phyloP scores from a whole-genome alignment of 92 coral and sea anemone species.

The Paragorgia papillata region DNA sequence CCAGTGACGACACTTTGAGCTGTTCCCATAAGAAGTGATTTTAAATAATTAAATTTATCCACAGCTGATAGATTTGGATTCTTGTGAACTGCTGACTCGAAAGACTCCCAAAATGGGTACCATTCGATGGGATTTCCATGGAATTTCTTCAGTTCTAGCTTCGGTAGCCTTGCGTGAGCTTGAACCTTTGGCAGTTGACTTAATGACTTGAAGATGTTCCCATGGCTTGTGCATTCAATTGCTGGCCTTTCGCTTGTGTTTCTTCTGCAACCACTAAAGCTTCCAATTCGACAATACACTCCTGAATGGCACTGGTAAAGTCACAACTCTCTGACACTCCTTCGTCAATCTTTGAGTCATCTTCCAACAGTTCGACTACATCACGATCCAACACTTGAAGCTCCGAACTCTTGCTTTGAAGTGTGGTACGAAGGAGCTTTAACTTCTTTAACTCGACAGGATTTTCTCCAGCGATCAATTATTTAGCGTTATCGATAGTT shows the following conservation, averaged over 20 bases:
- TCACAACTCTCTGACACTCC: conserved; percentile 31
- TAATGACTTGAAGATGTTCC: conserved; percentile 4
- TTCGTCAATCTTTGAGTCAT: conserved; percentile 10
- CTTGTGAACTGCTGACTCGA: conserved; percentile 20
- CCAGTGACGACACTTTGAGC: conserved; percentile 26
- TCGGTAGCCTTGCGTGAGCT: conserved; percentile 31
- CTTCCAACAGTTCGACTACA: conserved; percentile 4
- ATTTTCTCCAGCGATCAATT: conserved; percentile 15
- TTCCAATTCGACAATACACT: neutral
- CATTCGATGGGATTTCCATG: conserved; percentile 12
- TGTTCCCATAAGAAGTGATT: conserved; percentile 21
- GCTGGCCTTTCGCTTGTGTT: neutral
- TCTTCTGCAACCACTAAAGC: neutral
- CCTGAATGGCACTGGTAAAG: conserved; percentile 5
- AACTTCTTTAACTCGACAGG: conserved; percentile 7
- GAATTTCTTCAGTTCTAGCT: conserved; percentile 33
- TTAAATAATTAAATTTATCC: conserved; percentile 23
- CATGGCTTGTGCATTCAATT: neutral
- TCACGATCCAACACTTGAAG: conserved; percentile 18
- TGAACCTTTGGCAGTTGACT: conserved; percentile 1
- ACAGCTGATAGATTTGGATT: conserved; percentile 34
- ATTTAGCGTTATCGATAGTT: conserved; percentile 13
- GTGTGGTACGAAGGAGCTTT: conserved; percentile 14
- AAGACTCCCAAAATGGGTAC: conserved; percentile 33
- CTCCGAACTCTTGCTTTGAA: conserved; percentile 12